These are phyloP conservation scores for Cynocephalus volans DNA, from an alignment of 2,113 vertebrate genomes.

Conservation along the genomic window DNA sequence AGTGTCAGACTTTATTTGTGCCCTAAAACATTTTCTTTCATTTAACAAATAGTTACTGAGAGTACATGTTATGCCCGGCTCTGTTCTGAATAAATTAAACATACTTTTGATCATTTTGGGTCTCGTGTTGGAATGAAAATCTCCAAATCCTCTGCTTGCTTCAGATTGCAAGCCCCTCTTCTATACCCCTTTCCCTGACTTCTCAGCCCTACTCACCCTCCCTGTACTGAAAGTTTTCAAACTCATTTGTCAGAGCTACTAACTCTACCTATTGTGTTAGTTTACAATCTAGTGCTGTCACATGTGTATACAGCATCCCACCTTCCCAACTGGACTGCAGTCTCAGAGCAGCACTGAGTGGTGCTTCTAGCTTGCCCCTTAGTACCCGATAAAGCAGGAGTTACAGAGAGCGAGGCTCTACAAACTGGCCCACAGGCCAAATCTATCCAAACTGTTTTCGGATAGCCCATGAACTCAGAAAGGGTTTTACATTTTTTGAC, in stretches of 20 bases:
- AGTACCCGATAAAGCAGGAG: not conserved
- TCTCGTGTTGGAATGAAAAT: not conserved
- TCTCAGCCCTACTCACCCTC: not conserved
- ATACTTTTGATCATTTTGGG: not conserved
- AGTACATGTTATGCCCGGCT: not conserved
- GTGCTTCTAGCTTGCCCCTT: too few species aligned
- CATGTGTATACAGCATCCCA: too few species aligned
- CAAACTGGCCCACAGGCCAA: not conserved
- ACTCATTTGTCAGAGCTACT: not conserved
- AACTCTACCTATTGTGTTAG: not conserved
- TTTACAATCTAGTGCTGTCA: not conserved
- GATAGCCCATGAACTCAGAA: not conserved
- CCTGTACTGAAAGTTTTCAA: not conserved
- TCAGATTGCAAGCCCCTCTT: not conserved
- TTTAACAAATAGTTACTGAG: not conserved
- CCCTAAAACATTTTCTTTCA: conserved; percentile 11
- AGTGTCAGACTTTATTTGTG: not conserved
- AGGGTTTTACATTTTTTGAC: not conserved
- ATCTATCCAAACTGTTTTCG: not conserved
- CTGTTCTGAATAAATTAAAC: not conserved
- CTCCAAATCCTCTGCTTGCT: not conserved
- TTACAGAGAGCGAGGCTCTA: not conserved
- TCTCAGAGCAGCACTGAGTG: not conserved
- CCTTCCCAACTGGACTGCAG: not conserved
- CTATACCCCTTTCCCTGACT: not conserved